Evolutionary conservation across 2,888 invertebrate species (phyloP).

Genomic region (Parnassius orleans): DNA sequence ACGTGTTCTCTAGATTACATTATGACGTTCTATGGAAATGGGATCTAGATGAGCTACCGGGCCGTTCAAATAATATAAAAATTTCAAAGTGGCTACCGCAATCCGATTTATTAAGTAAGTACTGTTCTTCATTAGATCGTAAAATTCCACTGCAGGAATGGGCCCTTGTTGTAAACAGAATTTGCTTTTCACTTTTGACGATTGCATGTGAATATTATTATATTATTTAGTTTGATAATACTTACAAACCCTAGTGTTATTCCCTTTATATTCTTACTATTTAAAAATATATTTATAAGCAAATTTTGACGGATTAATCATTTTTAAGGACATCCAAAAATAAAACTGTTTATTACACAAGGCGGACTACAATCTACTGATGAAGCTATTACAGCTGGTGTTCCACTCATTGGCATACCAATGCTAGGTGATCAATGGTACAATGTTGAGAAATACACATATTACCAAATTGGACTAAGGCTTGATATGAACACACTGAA

Average conservation of each 20-base stretch:
- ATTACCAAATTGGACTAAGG: background rate
- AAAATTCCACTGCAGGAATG: too few relatives aligned
- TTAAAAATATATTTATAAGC: background rate
- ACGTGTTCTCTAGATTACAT: conserved; percentile 45
- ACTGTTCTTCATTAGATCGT: background rate
- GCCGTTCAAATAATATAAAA: conserved; percentile 45
- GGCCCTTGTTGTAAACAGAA: too few relatives aligned
- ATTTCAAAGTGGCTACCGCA: conserved; percentile 53
- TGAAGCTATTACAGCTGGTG: conserved; percentile 52
- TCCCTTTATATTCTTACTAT: background rate
- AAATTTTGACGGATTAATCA: background rate
- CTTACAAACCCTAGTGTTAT: background rate
- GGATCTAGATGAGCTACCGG: conserved; percentile 41
- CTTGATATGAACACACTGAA: background rate
- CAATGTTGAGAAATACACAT: conserved; percentile 39
- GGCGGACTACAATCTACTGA: conserved; percentile 59
- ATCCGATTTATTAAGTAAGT: conserved; percentile 44
- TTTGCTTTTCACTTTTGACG: too few relatives aligned
- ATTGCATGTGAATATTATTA: background rate
- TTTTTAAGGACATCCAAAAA: conserved; percentile 50
- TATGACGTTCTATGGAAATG: conserved; percentile 56
- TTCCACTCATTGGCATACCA: conserved; percentile 52
- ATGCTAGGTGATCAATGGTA: conserved; percentile 52
- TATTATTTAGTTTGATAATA: background rate
- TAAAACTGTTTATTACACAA: conserved; percentile 61